Evolutionary conservation across 2,888 invertebrate genomes (phyloP), one percentile per base, ranked within the genome.

Genomic region (Stratiomys singularior): DNA sequence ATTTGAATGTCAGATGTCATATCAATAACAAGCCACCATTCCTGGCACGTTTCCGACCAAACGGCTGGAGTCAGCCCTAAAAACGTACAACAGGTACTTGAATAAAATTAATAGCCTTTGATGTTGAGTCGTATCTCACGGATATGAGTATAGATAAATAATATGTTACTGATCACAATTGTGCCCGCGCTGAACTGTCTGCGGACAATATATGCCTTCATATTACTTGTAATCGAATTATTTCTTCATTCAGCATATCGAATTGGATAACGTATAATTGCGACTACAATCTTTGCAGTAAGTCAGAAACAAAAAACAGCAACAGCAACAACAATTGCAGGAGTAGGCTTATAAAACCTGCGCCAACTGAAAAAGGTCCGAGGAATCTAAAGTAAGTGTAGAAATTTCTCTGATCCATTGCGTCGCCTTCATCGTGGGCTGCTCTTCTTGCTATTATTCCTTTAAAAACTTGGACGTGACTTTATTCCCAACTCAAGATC

Each of bases 221-320:
- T 30, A 76, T 72, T 63, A 76, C 28, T 71, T 79, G 71, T 78
- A 78, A 79, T 79, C 79, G 79, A 78, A 79, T 79, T 79, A 79
- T 79, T 79, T 79, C 79, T 79, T 79, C 77, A 79, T 79, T 79
- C 79, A 78, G 78, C 77, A 72, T 79, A 78, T 79, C 79, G 79
- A 79, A 79, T 79, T 63, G 76, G 69, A 76, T 77, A 79, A 78
- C 79, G 72, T 79, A 66, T 79, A 79, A 79, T 79, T 78, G 79
- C 69, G 47, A 64, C 64, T 30, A n/a, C 46, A 46, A 69, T 69
- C 69, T 69, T 47, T 37, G 37, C 30, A 7, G 47, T 23, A n/a
- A n/a, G n/a, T n/a, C n/a, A n/a, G n/a, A 9, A 37, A 37, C 9
- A 9, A 3, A 37, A 9, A 3, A 9, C 37, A 37, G 37, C 9